A percentile compares a stretch with the other conserved stretches of the same genome.
Conservation (phyloP, 2,113 vertebrate species). For the Abramis brama region DNA sequence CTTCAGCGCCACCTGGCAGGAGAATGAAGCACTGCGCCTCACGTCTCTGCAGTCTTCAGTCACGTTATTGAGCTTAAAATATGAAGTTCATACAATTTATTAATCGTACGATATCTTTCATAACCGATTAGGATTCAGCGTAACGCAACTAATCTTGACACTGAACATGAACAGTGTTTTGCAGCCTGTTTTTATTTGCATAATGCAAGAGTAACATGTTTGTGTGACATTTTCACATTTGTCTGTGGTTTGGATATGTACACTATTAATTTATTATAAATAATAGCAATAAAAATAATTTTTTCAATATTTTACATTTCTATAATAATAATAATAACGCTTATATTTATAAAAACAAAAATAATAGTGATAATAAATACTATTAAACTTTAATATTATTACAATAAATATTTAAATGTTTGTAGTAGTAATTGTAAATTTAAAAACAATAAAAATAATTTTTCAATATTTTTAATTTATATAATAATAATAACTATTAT, state of each 20-base stretch:
- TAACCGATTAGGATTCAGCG: background rate
- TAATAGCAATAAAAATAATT: background rate
- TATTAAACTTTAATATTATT: background rate
- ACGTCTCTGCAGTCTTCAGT: background rate
- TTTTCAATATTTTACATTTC: background rate
- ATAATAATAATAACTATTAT: too few relatives aligned
- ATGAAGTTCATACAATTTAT: background rate
- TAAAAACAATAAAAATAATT: too few relatives aligned
- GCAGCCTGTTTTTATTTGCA: background rate
- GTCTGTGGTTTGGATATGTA: background rate
- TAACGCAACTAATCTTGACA: background rate
- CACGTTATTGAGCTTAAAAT: background rate
- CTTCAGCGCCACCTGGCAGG: slow-evolving; percentile 1
- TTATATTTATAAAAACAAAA: too few relatives aligned
- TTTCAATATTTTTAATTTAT: background rate
- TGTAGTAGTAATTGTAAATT: too few relatives aligned
- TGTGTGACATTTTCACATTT: background rate
- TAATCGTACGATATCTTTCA: background rate
- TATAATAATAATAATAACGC: too few relatives aligned
- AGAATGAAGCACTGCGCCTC: background rate
- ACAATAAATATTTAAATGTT: too few relatives aligned
- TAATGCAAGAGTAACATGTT: background rate
- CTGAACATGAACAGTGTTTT: background rate
- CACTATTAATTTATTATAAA: background rate
- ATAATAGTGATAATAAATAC: too few relatives aligned